Percentiles rank a stretch among this genome's conserved stretches.
phyloP scores from a whole-genome alignment of 2,797 vertebrate genomes.

The Dipus sagitta region DNA sequence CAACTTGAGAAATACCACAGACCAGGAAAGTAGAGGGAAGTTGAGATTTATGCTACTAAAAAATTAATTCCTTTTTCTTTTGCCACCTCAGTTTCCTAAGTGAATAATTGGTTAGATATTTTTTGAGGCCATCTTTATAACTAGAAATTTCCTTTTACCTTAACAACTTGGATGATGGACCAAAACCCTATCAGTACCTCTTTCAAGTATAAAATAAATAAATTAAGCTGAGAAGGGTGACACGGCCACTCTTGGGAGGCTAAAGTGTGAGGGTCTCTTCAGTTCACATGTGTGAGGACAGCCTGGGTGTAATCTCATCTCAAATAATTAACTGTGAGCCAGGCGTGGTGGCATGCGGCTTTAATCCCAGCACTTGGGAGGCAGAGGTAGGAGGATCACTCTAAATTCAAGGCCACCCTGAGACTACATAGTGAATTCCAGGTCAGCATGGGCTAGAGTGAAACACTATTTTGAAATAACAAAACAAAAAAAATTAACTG shows the following conservation, averaged over 20 bases:
- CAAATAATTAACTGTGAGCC: background rate
- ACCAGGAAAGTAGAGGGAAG: conserved; percentile 32
- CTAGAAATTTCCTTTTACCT: conserved; percentile 43
- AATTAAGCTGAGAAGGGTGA: background rate
- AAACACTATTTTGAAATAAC: too few relatives aligned
- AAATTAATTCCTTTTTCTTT: background rate
- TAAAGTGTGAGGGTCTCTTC: background rate
- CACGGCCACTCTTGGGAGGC: background rate
- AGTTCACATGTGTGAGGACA: background rate
- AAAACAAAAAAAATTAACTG: background rate
- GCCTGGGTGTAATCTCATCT: background rate
- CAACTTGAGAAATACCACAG: conserved; percentile 39
- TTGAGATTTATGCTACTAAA: conserved; percentile 7
- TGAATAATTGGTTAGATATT: background rate
- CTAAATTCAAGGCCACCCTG: too few relatives aligned
- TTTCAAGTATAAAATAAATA: conserved; percentile 43
- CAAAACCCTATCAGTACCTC: conserved; percentile 2
- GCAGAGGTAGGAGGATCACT: too few relatives aligned
- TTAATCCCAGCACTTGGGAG: too few relatives aligned
- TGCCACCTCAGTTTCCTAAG: conserved; percentile 43
- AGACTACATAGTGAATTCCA: too few relatives aligned
- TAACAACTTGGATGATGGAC: conserved; percentile 43
- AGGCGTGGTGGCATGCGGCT: too few relatives aligned
- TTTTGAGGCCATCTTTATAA: conserved; percentile 26
- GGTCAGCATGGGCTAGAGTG: too few relatives aligned